A percentile compares a stretch with the other conserved stretches of the same genome.
These are phyloP conservation scores for Cairina moschata DNA, from an alignment of 2,113 vertebrate species.

Conservation along the genomic window DNA sequence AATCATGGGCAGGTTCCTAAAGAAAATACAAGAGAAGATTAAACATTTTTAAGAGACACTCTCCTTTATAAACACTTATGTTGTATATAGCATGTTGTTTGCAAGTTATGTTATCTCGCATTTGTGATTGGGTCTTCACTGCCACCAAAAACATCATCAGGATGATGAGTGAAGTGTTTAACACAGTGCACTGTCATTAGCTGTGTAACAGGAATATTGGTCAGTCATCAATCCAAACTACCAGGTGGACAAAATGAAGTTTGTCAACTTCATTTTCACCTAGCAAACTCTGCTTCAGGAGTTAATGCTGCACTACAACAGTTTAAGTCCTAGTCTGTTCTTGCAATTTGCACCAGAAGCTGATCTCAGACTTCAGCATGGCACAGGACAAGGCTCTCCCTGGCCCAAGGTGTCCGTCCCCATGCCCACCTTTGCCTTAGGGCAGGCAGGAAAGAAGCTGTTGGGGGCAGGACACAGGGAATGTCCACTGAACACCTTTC, in stretches of 20 bases:
- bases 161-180: neutral
- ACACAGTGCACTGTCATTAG: accelerated
- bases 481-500: neutral
- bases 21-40: neutral
- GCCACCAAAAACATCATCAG: neutral
- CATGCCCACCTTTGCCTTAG: neutral
- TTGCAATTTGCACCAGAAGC: accelerated
- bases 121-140: neutral
- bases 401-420: neutral
- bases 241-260: neutral
- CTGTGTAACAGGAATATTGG: neutral
- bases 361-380: neutral
- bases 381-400: neutral
- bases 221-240: neutral
- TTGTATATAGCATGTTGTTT: neutral
- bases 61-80: neutral
- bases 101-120: neutral
- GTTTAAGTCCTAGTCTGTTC: neutral
- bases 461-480: accelerated
- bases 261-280: neutral
- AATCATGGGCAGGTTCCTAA: slow-evolving; percentile 93
- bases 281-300: neutral
- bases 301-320: neutral
- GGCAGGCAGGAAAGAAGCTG: neutral
- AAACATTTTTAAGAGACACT: neutral